These are phyloP conservation scores for Andrena flavipes DNA, from an alignment of 2,888 invertebrate genomes.

Conservation along the genomic window DNA sequence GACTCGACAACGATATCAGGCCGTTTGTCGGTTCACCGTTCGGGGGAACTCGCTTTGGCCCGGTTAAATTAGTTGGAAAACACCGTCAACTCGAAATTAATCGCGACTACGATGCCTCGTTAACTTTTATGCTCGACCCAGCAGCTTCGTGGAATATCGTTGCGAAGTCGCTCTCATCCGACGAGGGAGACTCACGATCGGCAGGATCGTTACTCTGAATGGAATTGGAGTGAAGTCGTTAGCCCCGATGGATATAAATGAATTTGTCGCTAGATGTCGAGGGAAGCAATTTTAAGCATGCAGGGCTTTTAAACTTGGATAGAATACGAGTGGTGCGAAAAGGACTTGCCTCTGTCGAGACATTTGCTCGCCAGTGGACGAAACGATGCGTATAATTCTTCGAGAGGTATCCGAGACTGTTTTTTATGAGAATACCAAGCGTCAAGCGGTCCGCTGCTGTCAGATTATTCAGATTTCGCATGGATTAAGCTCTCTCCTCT, in stretches of 20 bases:
- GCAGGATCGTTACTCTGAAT: not conserved
- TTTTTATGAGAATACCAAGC: not conserved
- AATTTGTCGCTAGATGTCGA: not conserved
- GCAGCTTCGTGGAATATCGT: not conserved
- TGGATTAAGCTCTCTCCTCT: constrained; percentile 11
- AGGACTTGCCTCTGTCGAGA: no score
- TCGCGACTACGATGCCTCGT: constrained; percentile 33
- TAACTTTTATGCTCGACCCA: not conserved
- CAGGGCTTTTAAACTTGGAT: no score
- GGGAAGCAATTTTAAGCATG: no score
- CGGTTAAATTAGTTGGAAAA: constrained; percentile 47
- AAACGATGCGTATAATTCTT: not conserved
- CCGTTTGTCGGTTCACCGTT: constrained; percentile 41
- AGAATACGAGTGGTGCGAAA: no score
- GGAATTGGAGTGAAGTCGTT: not conserved
- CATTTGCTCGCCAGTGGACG: no score
- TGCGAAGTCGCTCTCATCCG: not conserved
- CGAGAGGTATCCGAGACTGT: not conserved
- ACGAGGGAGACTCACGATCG: not conserved
- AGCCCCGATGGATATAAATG: not conserved
- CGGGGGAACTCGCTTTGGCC: constrained; percentile 27
- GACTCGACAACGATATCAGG: constrained; percentile 25
- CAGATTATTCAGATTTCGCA: constrained; percentile 38
- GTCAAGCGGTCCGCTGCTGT: constrained; percentile 5
- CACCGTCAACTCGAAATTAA: constrained; percentile 35